Conservation (phyloP, 1,140 invertebrate species). For the Cotesia typhae region DNA sequence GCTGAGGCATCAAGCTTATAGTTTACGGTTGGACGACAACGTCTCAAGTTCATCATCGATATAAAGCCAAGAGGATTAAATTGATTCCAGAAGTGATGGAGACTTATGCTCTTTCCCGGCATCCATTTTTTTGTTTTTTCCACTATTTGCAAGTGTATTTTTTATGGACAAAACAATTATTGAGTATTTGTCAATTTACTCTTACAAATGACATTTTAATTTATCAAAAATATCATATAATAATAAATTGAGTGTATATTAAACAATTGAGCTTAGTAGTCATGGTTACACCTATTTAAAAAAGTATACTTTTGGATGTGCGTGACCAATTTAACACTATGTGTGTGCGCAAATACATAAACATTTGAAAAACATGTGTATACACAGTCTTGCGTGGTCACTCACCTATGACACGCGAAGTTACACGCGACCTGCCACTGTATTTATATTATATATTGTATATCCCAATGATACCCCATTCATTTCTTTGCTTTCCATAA, state of each 20-base stretch:
- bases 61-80: conserved; percentile 50
- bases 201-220: neutral
- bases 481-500: too few species aligned
- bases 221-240: neutral
- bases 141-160: conserved; percentile 9
- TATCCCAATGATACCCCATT: too few species aligned
- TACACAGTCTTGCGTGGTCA: conserved; percentile 15
- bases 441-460: too few species aligned
- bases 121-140: conserved; percentile 32
- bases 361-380: conserved; percentile 21
- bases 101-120: conserved; percentile 27
- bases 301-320: conserved; percentile 36
- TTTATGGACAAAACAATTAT: neutral
- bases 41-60: conserved; percentile 36
- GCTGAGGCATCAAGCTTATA: conserved; percentile 44
- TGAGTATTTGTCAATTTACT: neutral
- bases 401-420: conserved; percentile 33
- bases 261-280: conserved; percentile 39
- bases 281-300: conserved; percentile 46
- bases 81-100: conserved; percentile 42
- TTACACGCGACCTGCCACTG: neutral
- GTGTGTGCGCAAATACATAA: conserved; percentile 41
- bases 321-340: conserved; percentile 55
- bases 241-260: neutral
- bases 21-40: conserved; percentile 49